These are phyloP conservation scores for Acanthochromis polyacanthus DNA, from an alignment of 2,113 vertebrate species.

Conservation along the genomic window DNA sequence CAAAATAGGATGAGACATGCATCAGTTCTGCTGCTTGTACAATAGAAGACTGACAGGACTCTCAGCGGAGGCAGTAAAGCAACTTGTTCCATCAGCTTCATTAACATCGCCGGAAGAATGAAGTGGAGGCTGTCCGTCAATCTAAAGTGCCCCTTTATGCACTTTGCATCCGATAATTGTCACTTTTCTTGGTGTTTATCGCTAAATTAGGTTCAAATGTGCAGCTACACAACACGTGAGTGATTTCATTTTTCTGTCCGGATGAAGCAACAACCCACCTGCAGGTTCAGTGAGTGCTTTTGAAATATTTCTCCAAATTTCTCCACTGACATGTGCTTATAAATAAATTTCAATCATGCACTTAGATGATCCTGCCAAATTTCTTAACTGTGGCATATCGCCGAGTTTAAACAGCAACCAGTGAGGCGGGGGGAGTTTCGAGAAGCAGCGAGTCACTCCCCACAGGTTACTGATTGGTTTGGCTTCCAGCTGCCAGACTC, in stretches of 20 bases:
- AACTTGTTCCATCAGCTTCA: slow-evolving; percentile 16
- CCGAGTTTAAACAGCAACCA: not conserved
- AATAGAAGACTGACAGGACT: slow-evolving; percentile 34
- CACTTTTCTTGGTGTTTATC: not conserved
- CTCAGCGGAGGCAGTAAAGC: not conserved
- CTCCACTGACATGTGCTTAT: not conserved
- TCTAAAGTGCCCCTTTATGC: not conserved
- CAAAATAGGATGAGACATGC: slow-evolving; percentile 56
- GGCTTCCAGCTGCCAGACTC: slow-evolving; percentile 55
- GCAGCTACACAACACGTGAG: not conserved
- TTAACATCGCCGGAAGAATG: not conserved
- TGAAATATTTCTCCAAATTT: not conserved
- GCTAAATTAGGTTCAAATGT: not conserved
- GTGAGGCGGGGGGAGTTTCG: slow-evolving; percentile 6
- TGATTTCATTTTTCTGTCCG: not conserved
- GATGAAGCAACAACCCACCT: not conserved
- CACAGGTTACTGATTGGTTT: slow-evolving; percentile 41
- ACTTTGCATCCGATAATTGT: not conserved
- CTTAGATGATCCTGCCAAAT: not conserved
- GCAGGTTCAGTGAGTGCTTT: not conserved
- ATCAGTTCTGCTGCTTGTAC: slow-evolving; percentile 11
- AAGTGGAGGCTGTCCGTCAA: not conserved
- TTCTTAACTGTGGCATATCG: not conserved
- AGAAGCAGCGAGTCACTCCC: slow-evolving; percentile 15
- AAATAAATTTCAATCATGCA: not conserved